Evolutionary conservation across 2,113 vertebrate genomes (phyloP).

Genomic region (Perognathus longimembris): DNA sequence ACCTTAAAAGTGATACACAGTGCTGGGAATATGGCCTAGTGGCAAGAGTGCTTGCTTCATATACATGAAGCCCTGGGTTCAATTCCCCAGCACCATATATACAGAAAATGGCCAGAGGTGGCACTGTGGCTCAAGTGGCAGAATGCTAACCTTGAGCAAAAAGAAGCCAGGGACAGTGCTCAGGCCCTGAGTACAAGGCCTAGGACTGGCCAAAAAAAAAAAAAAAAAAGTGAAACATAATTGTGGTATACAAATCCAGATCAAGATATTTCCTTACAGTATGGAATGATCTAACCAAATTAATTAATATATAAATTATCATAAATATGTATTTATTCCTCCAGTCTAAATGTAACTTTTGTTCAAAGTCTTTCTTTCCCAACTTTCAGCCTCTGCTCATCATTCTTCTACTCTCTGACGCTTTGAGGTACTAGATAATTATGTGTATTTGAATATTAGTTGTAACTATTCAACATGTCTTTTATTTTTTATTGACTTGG

Average conservation of each 20-base stretch:
- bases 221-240: not conserved
- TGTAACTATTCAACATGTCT: not conserved
- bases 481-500: not conserved
- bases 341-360: not conserved
- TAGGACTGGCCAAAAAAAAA: no score
- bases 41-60: no score
- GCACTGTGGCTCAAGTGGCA: no score
- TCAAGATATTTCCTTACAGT: not conserved
- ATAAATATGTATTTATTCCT: not conserved
- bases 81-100: no score
- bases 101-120: no score
- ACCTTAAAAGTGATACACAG: no score
- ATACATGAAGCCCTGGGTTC: no score
- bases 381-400: not conserved
- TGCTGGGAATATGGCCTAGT: no score
- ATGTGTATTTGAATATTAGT: not conserved
- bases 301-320: not conserved
- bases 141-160: no score
- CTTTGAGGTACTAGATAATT: not conserved
- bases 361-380: not conserved
- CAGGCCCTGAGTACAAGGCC: no score
- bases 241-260: not conserved
- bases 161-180: no score
- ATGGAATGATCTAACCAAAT: not conserved
- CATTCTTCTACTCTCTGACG: not conserved